These are phyloP conservation scores for Lumbricus terrestris DNA, from an alignment of 2,888 invertebrate species.

Conservation along the genomic window DNA sequence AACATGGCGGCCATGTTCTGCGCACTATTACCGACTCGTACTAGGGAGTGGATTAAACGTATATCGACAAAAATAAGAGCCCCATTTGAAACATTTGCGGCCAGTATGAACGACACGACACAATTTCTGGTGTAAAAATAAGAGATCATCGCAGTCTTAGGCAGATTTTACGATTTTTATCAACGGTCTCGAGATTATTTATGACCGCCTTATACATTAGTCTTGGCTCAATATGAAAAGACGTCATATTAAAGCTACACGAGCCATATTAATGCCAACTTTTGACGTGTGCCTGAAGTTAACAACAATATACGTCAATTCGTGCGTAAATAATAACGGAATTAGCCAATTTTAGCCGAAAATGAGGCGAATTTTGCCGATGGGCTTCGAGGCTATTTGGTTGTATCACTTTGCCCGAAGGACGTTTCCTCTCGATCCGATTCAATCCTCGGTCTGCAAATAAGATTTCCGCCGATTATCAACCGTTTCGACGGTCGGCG, in stretches of 20 bases:
- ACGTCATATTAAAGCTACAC: background rate
- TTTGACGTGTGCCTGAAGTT: background rate
- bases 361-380: background rate
- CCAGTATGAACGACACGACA: background rate
- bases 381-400: conserved; percentile 12
- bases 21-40: background rate
- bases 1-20: conserved; percentile 17
- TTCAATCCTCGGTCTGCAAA: conserved; percentile 10
- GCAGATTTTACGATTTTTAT: background rate
- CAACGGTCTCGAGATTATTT: background rate
- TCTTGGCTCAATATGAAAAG: background rate
- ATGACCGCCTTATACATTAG: background rate
- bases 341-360: background rate
- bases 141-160: background rate
- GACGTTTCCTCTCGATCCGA: background rate
- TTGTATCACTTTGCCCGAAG: background rate
- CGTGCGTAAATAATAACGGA: background rate
- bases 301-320: background rate
- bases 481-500: background rate
- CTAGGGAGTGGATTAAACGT: background rate
- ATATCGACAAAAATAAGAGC: background rate
- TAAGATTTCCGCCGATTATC: conserved; percentile 7
- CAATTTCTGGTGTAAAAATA: background rate
- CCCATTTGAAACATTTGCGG: background rate
- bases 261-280: background rate